Conservation (phyloP, 37 sponge, comb jelly and placozoan genomes). For the Hexactinellida sp. region DNA sequence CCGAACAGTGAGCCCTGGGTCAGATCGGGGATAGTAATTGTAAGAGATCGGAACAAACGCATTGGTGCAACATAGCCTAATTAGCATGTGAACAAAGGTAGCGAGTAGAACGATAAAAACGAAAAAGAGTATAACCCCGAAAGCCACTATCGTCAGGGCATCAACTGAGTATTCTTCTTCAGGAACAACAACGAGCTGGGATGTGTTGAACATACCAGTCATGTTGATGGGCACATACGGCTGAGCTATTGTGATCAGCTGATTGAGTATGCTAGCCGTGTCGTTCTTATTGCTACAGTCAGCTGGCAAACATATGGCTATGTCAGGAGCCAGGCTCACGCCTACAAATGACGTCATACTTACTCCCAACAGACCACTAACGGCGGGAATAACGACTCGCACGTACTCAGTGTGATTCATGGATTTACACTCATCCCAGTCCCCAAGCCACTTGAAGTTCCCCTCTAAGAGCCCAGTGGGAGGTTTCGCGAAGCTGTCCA, state of each 20-base stretch:
- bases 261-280: neutral
- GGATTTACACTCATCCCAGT: neutral
- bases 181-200: neutral
- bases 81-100: neutral
- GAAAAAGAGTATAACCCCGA: neutral
- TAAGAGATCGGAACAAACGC: neutral
- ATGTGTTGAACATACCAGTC: neutral
- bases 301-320: neutral
- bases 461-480: neutral
- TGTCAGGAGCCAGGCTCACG: neutral
- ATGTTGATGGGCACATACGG: neutral
- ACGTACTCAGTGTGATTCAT: neutral
- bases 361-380: neutral
- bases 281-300: neutral
- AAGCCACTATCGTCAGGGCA: neutral
- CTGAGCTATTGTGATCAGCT: neutral
- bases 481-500: conserved; percentile 1
- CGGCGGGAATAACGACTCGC: neutral
- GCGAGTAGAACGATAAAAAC: neutral
- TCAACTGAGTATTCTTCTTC: neutral
- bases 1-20: neutral
- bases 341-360: neutral
- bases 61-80: neutral
- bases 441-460: neutral
- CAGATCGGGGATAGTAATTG: neutral